Evolutionary conservation across 2,113 vertebrate species (phyloP).

Genomic region (Myotis yumanensis): DNA sequence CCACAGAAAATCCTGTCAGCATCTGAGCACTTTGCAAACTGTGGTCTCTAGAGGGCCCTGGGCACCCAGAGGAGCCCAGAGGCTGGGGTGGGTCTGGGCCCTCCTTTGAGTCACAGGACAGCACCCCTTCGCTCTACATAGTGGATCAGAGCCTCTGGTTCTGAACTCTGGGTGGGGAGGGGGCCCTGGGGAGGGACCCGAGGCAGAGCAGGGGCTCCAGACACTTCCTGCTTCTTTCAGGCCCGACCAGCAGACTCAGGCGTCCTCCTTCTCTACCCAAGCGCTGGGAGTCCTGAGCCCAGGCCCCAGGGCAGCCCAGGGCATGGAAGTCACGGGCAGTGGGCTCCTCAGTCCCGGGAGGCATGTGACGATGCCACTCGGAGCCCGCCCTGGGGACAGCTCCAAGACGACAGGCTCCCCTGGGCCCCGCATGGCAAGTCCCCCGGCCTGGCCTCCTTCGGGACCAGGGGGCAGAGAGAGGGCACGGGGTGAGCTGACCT

Average conservation of each 20-base stretch:
- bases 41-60: not conserved
- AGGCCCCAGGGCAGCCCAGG: not conserved
- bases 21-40: not conserved
- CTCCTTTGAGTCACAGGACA: not conserved
- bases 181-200: accelerated
- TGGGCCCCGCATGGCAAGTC: not conserved
- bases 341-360: not conserved
- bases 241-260: accelerated
- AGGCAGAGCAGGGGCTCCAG: not conserved
- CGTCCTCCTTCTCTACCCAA: not conserved
- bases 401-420: conserved; percentile 30
- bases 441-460: not conserved
- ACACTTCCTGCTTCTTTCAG: not conserved
- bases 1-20: no score
- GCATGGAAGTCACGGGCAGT: accelerated
- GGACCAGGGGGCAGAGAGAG: conserved; percentile 2
- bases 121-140: not conserved
- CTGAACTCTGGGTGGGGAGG: accelerated
- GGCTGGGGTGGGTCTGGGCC: not conserved
- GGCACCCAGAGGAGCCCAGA: not conserved
- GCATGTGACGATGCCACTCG: not conserved
- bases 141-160: not conserved
- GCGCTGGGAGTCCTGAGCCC: not conserved
- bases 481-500: not conserved
- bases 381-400: not conserved